Evolutionary conservation across 2,113 vertebrate species (phyloP), one percentile per base, ranked within the genome.

Genomic region (Emydura subglobosa): DNA sequence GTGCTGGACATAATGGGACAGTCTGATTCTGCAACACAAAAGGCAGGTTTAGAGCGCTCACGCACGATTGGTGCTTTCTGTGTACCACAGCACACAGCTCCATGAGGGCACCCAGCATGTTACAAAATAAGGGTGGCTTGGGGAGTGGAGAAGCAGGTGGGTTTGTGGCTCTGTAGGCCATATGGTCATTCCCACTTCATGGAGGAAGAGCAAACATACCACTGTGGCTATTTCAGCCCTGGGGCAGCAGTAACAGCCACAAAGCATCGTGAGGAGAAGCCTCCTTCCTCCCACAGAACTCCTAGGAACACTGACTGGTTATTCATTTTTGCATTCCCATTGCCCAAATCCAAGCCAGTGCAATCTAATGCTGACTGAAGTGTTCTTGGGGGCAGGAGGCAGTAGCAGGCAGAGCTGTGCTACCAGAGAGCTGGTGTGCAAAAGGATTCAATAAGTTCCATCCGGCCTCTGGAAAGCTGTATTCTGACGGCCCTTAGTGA

Each of bases 401-500:
- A 68, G 16, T 68, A 68, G 47, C 82, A 81, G 65, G 39, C 34
- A 92, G 80, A 96, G 50, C 0, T 78, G 16, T 81, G 39, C 61
- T 81, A 92, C 84, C 92, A 47, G 72, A 57, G 29, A 55, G 21
- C 21, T 79, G 11, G 25, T 90, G 13, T 16, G 22, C 8, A 72
- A 85, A 65, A 74, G 27, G 74, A 92, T 78, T 54, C 74, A 8
- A 13, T 86, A n/a, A 76, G n/a, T 92, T 79, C 34, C 50, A 44
- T 53, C 31, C 85, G 2, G 0, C 25, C 25, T 47, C 42, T 47
- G 44, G 55, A 31, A 57, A 3, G 5, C 4, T 78, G 29, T 93
- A 91, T 94, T 65, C 72, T 86, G 50, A 50, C 55, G 42, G 27
- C 42, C 12, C 42, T 78, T 78, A 47, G 39, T 94, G n/a, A 53